Conservation (phyloP, 1,140 invertebrate genomes). For the Drosophila busckii region DNA sequence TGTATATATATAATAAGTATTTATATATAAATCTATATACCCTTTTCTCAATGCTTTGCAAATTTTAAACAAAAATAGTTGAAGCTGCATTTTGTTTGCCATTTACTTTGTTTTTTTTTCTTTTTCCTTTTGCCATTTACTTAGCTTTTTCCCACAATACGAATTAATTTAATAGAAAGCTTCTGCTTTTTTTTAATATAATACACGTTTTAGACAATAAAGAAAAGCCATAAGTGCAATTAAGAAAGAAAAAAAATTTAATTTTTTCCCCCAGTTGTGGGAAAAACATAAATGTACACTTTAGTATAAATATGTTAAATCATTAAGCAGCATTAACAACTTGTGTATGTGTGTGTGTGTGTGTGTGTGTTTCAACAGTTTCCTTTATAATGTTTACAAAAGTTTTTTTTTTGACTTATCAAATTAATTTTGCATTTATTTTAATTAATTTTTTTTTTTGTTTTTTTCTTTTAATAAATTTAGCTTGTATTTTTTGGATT, state of each 20-base stretch:
- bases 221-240: no score
- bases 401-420: constrained; percentile 17
- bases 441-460: background rate
- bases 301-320: constrained; percentile 19
- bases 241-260: constrained; percentile 5
- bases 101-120: constrained; percentile 2
- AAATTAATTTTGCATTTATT: background rate
- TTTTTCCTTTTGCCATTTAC: constrained; percentile 1
- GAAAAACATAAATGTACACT: constrained; percentile 19
- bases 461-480: background rate
- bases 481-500: background rate
- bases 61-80: constrained; percentile 32
- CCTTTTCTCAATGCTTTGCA: constrained; percentile 57
- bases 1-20: constrained; percentile 33
- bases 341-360: constrained; percentile 4
- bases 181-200: constrained; percentile 11
- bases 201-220: constrained; percentile 32
- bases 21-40: constrained; percentile 56
- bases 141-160: no score
- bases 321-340: constrained; percentile 31
- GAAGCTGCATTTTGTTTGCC: constrained; percentile 15
- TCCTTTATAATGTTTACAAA: constrained; percentile 19
- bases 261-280: background rate
- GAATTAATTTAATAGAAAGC: constrained; percentile 17
- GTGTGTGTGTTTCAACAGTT: constrained; percentile 10